These are phyloP conservation scores for human DNA, from an alignment of 2,113 vertebrate genomes.

Conservation along the genomic window GRCh38 chr18:9925001-9925500, in stretches of 20 bases:
- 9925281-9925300: neutral
- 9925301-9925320: neutral
- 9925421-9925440: neutral
- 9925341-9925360: neutral
- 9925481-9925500: neutral
- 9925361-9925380: neutral
- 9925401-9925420: neutral
- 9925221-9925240: neutral
- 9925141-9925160: neutral
- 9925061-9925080: neutral
- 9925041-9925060: neutral
- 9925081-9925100: neutral
- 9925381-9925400: neutral
- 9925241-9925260: neutral
- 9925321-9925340: constrained; percentile 15
- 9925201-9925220: neutral
- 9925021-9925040: neutral
- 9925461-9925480: neutral
- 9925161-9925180: neutral
- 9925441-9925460: neutral
- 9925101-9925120: neutral
- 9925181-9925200: constrained; percentile 19
- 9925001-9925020: neutral
- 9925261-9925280: no score
- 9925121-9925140: neutral